A percentile compares a stretch with the other conserved stretches of the same genome.
These are phyloP conservation scores for Nesometra sesokonis DNA, from an alignment of 35 echinoderm and acorn worm genomes.

Conservation along the genomic window DNA sequence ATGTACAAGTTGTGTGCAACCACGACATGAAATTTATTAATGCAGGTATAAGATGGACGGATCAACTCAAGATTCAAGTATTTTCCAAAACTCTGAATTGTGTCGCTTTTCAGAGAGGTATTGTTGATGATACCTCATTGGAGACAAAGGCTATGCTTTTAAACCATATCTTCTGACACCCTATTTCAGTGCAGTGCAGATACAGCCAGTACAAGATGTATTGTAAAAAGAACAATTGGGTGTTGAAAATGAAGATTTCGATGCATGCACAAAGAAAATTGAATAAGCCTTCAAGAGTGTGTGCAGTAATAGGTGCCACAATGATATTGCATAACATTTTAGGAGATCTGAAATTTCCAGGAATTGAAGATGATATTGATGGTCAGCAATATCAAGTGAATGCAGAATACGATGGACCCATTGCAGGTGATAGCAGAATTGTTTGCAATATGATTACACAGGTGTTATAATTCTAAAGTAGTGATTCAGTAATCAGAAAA, in stretches of 20 bases:
- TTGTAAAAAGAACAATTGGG: background rate
- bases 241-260: background rate
- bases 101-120: background rate
- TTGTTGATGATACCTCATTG: background rate
- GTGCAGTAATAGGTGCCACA: background rate
- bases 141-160: background rate
- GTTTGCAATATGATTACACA: background rate
- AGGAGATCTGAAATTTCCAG: background rate
- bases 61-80: background rate
- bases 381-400: background rate
- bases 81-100: background rate
- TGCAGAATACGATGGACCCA: background rate
- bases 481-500: too few relatives aligned
- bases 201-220: background rate
- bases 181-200: background rate
- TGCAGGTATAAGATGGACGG: background rate
- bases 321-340: background rate
- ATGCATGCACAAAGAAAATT: background rate
- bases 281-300: background rate
- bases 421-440: background rate
- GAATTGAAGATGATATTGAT: background rate
- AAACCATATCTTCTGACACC: background rate
- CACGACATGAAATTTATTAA: background rate
- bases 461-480: too few relatives aligned
- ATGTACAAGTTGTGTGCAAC: constrained; percentile 12